Percentiles rank a stretch among this genome's conserved stretches.
These are phyloP conservation scores for Hemitrygon akajei DNA, from an alignment of 2,797 vertebrate species.

Conservation along the genomic window DNA sequence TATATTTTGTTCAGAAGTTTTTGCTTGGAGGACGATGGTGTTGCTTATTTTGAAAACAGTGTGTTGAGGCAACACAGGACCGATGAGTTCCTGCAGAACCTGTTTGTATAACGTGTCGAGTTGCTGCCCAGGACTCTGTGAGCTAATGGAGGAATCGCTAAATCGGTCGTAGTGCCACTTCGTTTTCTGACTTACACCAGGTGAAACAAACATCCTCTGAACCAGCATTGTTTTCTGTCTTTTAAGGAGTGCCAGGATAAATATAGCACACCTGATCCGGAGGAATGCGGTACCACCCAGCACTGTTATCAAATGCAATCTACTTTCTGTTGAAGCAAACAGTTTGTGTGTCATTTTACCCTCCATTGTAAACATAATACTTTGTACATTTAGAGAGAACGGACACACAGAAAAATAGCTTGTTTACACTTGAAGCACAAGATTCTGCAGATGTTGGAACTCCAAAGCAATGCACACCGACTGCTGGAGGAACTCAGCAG, in stretches of 20 bases:
- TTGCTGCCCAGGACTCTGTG: no score
- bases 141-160: background rate
- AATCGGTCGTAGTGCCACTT: background rate
- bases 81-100: background rate
- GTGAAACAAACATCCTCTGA: no score
- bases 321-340: background rate
- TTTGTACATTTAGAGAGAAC: background rate
- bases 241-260: slow-evolving; percentile 11
- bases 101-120: background rate
- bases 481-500: no score
- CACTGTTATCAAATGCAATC: background rate
- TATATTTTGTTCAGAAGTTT: background rate
- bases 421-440: no score
- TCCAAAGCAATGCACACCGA: no score
- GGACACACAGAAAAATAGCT: background rate
- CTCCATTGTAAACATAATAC: background rate
- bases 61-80: background rate
- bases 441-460: no score
- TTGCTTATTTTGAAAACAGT: background rate
- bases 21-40: background rate
- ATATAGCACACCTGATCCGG: background rate
- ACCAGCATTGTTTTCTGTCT: background rate
- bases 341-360: background rate
- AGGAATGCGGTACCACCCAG: no score
- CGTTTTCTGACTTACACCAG: background rate